Base-by-base conservation (phyloP, 2,888 invertebrate species). In the Leptarthrus brevirostris region DNA sequence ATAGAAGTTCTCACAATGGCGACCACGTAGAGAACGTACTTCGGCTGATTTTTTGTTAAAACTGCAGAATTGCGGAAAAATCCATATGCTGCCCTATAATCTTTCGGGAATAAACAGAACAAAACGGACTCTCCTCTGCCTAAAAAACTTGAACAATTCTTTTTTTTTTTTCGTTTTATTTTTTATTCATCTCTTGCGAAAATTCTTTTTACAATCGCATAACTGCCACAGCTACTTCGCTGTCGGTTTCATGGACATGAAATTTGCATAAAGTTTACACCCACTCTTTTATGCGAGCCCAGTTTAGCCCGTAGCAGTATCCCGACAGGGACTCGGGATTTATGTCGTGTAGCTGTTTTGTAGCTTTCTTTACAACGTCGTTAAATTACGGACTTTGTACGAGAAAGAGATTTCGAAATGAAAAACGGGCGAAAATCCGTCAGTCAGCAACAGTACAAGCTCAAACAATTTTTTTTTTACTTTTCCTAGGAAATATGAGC, bases 221-320 rank as follows among this genome's bases (percentile, higher is more conserved):
- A 49, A 49, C 49, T 49, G 49, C 49, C 49, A 49, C 49, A 49
- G 49, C 49, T 49, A 49, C 20, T 49, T 49, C 49, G 3, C 49
- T 49, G 49, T 16, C 3, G 49, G 49, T 3, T 49, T 49, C 2
- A 20, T 3, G 16, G 49, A 49, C 49, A 49, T 49, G 16, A 49
- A 49, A 49, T 49, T 49, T 49, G 49, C 49, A 49, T 49, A 49
- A 49, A 49, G 20, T 16, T 49, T 49, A 18, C 49, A 49, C 49
- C 49, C 49, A 18, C 49, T 49, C 16, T 12, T 49, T 49, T 49
- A 16, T 49, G 49, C 18, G 49, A 49, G 18, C 49, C 6, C 6
- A 16, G 18, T 40, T 40, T 49, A 4, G 49, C 49, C 16, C 8
- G 22, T n/a, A 20, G 3, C 3, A 20, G 49, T 12, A 20, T 20